Percentiles rank a stretch among this genome's conserved stretches.
Evolutionary conservation across 2,888 invertebrate species (phyloP).

Genomic region (Drosophila paranaensis): DNA sequence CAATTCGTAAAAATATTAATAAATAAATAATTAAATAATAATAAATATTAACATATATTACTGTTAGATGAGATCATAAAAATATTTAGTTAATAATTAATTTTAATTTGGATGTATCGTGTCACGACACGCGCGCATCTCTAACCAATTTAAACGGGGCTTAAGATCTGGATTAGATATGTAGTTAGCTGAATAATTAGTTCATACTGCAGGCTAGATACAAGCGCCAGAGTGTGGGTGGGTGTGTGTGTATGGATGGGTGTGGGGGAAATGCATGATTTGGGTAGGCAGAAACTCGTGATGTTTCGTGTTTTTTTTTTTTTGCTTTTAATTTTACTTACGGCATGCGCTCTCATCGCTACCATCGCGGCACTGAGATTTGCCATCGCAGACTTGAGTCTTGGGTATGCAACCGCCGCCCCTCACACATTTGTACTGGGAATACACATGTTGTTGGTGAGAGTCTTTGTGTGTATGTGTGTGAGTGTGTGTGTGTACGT

Average conservation of each 20-base stretch:
- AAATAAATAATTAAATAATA: not conserved
- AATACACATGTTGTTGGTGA: conserved; percentile 35
- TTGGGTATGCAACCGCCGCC: conserved; percentile 85
- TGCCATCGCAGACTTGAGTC: conserved; percentile 86
- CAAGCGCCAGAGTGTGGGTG: not conserved
- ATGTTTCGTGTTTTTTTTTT: not conserved
- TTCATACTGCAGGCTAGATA: conserved; percentile 1
- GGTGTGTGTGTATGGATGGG: not conserved
- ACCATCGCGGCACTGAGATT: conserved; percentile 86
- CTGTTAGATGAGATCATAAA: not conserved
- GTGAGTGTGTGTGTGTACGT: conserved; percentile 8
- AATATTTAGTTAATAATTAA: not conserved
- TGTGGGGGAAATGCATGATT: conserved; percentile 5
- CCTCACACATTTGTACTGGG: conserved; percentile 84
- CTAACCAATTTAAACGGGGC: not conserved
- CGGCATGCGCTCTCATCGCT: conserved; percentile 86
- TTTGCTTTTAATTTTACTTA: conserved; percentile 77
- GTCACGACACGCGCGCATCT: conserved; percentile 2
- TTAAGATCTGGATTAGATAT: not conserved
- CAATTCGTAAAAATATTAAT: not conserved
- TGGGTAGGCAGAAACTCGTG: conserved; percentile 12
- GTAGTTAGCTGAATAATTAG: conserved; percentile 11
- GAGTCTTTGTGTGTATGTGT: conserved; percentile 17
- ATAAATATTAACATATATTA: not conserved
- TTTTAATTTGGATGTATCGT: not conserved